Evolutionary conservation across 2,888 invertebrate species (phyloP), one percentile per base, ranked within the genome.

Genomic region (Drosophila siamana): DNA sequence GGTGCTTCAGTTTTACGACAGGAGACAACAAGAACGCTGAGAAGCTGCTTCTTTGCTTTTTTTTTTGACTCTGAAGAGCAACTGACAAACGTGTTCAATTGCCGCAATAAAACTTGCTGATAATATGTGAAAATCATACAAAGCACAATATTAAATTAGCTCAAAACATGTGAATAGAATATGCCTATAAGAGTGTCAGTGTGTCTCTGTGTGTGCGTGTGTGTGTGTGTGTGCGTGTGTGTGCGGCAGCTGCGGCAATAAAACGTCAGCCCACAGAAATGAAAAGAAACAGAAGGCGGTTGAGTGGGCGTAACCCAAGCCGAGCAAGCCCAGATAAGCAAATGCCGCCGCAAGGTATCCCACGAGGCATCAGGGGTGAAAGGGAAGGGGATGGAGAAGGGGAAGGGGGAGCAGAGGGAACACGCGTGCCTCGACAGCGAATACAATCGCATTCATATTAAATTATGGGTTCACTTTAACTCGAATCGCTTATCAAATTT

Each of bases 71-170:
- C 55, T 54, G n/a, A 16, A 40, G 64, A 46, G 51, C 52, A 33
- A 57, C 56, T 74, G 78, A 76, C 78, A 84, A 80, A 83, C 85
- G 86, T 87, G 86, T 87, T 87, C 85, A 81, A 86, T 86, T 86
- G 88, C 83, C 74, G 88, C 86, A 83, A 86, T 87, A 86, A 86
- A 86, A 86, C 79, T 87, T 82, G 83, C 79, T 75, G 86, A 86
- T 86, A 86, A 86, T 87, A 86, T 86, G 85, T 87, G 85, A 86
- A 86, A 86, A 86, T 86, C 85, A 86, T 86, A 87, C 85, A 86
- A 86, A 86, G 85, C 88, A 87, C 88, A 86, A 86, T 86, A 86
- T 86, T 86, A 86, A 86, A 86, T 87, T 86, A 86, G 88, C 79
- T 65, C 71, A 79, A 74, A 74, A 80, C 69, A 69, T 68, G 59